These are phyloP conservation scores for Decapterus maruadsi DNA, from an alignment of 2,797 vertebrate genomes.

Conservation along the genomic window DNA sequence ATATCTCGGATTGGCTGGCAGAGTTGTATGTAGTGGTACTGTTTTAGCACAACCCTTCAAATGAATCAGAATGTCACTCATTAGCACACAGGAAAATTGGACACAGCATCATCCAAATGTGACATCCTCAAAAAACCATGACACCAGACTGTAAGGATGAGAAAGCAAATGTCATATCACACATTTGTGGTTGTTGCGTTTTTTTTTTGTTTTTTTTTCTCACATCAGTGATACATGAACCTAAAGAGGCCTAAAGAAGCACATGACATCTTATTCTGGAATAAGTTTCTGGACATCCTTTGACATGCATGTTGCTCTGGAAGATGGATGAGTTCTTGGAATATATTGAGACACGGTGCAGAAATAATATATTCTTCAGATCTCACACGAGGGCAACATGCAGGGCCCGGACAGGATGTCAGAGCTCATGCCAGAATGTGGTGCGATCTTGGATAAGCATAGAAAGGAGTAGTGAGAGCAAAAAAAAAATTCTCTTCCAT, in stretches of 20 bases:
- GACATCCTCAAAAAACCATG: slow-evolving; percentile 54
- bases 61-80: slow-evolving; percentile 87
- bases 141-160: slow-evolving; percentile 43
- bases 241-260: slow-evolving; percentile 52
- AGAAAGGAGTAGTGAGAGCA: slow-evolving; percentile 67
- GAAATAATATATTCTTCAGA: slow-evolving; percentile 80
- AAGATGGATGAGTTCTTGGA: slow-evolving; percentile 63
- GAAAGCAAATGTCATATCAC: slow-evolving; percentile 51
- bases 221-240: slow-evolving; percentile 37
- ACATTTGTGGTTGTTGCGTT: slow-evolving; percentile 27
- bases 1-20: slow-evolving; percentile 90
- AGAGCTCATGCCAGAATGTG: slow-evolving; percentile 78
- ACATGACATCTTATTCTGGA: slow-evolving; percentile 77
- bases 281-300: slow-evolving; percentile 72
- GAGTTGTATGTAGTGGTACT: slow-evolving; percentile 91
- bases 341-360: slow-evolving; percentile 81
- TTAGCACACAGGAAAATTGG: slow-evolving; percentile 80
- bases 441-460: slow-evolving; percentile 65
- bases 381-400: slow-evolving; percentile 74
- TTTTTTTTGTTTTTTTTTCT: background rate
- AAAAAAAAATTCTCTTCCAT: slow-evolving; percentile 85
- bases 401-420: slow-evolving; percentile 64
- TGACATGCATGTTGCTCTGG: slow-evolving; percentile 69
- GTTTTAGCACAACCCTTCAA: slow-evolving; percentile 91
- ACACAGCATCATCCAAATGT: slow-evolving; percentile 74